A percentile compares a stretch with the other conserved stretches of the same genome.
Evolutionary conservation across 2,797 vertebrate genomes (phyloP).

Genomic region (Eospalax fontanierii): DNA sequence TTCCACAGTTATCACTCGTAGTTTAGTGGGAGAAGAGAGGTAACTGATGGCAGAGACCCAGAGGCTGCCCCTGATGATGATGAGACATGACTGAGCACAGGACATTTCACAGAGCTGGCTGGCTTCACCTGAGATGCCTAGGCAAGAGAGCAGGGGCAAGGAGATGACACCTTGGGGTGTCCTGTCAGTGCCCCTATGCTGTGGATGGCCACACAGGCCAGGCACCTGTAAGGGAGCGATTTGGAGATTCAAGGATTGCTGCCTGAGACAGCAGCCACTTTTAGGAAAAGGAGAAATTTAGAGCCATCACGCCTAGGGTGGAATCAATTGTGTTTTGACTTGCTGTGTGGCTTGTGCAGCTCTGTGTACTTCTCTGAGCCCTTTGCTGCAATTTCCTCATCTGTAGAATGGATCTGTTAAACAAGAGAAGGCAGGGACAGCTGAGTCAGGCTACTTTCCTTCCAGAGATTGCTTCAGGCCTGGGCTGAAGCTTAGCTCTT

Average conservation of each 20-base stretch:
- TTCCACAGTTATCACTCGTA: background rate
- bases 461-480: background rate
- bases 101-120: background rate
- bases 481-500: background rate
- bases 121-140: background rate
- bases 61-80: background rate
- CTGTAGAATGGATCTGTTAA: background rate
- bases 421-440: background rate
- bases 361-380: constrained; percentile 25
- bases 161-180: background rate
- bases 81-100: background rate
- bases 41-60: background rate
- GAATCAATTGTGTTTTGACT: background rate
- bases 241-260: background rate
- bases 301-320: background rate
- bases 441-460: background rate
- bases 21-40: background rate
- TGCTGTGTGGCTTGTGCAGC: background rate
- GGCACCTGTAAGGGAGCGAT: background rate
- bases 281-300: background rate
- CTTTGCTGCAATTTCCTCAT: background rate
- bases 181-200: background rate
- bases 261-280: background rate
- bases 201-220: background rate
- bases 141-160: background rate